Percentiles rank a stretch among this genome's conserved stretches.
These are phyloP conservation scores for Cinclus mexicanus DNA, from an alignment of 2,113 vertebrate species.

Conservation along the genomic window DNA sequence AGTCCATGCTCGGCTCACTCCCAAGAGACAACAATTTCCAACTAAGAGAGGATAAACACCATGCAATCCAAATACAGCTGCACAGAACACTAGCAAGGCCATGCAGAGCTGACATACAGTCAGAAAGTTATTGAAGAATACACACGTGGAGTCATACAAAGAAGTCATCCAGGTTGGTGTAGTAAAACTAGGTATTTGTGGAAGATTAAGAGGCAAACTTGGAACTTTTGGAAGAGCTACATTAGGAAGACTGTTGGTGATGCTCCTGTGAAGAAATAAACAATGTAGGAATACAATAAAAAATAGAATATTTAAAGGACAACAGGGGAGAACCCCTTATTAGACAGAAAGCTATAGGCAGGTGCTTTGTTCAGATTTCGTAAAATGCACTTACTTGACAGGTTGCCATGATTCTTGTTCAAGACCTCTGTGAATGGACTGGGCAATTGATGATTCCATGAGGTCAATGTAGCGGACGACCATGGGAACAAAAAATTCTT, in stretches of 20 bases:
- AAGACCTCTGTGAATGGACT: slow-evolving; percentile 95
- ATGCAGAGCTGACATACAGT: slow-evolving; percentile 80
- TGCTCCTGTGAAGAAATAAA: slow-evolving; percentile 88
- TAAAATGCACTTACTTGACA: slow-evolving; percentile 85
- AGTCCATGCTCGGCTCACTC: slow-evolving; percentile 72
- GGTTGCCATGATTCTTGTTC: slow-evolving; percentile 97
- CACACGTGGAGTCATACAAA: slow-evolving; percentile 95
- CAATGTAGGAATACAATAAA: slow-evolving; percentile 78
- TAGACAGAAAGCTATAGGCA: slow-evolving; percentile 28
- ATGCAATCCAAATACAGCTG: slow-evolving; percentile 76
- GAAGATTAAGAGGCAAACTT: slow-evolving; percentile 93
- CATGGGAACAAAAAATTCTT: slow-evolving; percentile 92
- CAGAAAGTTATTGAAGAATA: slow-evolving; percentile 80
- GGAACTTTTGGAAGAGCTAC: slow-evolving; percentile 97
- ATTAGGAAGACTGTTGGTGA: slow-evolving; percentile 95
- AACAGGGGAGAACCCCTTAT: slow-evolving; percentile 53
- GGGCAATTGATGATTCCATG: slow-evolving; percentile 98
- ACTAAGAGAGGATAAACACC: slow-evolving; percentile 65
- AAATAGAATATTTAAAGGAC: slow-evolving; percentile 66
- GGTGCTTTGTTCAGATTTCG: neutral
- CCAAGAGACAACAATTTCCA: slow-evolving; percentile 59
- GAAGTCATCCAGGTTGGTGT: slow-evolving; percentile 94
- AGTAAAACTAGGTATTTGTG: slow-evolving; percentile 94
- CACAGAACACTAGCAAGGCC: slow-evolving; percentile 78
- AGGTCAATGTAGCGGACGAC: slow-evolving; percentile 96